Evolutionary conservation across 1,140 invertebrate species (phyloP), one percentile per base, ranked within the genome.

Genomic region (Scaptomyza graminum): DNA sequence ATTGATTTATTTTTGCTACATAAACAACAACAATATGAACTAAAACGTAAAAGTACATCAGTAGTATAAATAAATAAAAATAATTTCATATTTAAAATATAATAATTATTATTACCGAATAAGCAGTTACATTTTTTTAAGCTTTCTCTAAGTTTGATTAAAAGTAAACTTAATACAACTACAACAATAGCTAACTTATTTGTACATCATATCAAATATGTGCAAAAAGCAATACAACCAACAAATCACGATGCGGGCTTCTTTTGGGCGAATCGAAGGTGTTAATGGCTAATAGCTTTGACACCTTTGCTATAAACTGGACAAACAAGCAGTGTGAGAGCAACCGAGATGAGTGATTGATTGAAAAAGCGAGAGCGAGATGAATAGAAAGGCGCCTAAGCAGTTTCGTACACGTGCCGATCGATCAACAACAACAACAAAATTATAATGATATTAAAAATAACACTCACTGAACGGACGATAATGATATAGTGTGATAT

Each of bases 231-330:
- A 52, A 59, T 41, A 47, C 47, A 71, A 28, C 25, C 62, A 52
- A 54, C 57, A 79, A 76, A 55, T 46, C 57, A 7, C 54, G 31
- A 43, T 55, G 43, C 22, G 9, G 56, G 50, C 50, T 55, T 54
- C 64, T 60, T 55, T 52, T 60, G 55, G 51, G 79, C 39, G 46
- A 55, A 49, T 44, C 41, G 47, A 79, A 85, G 74, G 81, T 85
- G 81, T 78, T 85, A 85, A 85, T 87, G 74, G 65, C 28, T 72
- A 52, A 71, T 31, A 37, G 47, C 62, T 68, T 74, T 64, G 87
- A 87, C 81, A 82, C 70, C 81, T 47, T 68, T 87, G 67, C 62
- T 76, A 65, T 79, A 67, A 70, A 74, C 50, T 79, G 71, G 57
- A 64, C 76, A 87, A 87, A 75, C 65, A 75, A 72, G 64, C 51